Base-by-base conservation (phyloP, 2,113 vertebrate genomes). In the Ia io region DNA sequence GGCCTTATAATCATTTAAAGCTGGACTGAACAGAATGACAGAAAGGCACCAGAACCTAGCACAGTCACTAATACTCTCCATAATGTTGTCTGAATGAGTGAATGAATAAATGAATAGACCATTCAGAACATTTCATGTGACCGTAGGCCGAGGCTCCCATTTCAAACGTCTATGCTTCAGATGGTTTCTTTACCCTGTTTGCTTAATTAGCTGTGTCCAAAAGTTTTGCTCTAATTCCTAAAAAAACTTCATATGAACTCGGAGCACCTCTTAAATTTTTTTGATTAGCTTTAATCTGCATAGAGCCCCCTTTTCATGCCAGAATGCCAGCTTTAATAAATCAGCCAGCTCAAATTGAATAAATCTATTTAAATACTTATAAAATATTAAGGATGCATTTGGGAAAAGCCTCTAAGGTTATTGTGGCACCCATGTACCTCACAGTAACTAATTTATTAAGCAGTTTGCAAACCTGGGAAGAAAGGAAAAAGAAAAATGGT, bases 301-400 rank as follows among this genome's bases (percentile, higher is more conserved):
- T 98, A 95, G 97, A 98, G 98, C 95, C 97, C 90, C 93, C 63
- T 97, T 97, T 98, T 96, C 63, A 12, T 97, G 96, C 97, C 96
- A 97, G 97, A 97, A 97, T 97, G 90, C 96, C 95, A 97, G 95
- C 73, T 96, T 98, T 98, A 98, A 98, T 98, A 98, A 98, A 98
- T 98, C 98, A 98, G 97, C 96, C 95, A 90, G 96, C 97, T 98
- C 98, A 97, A 98, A 98, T 98, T 98, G 98, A 98, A 98, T 98
- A 98, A 98, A 98, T 98, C 98, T 98, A 98, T 98, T 98, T 98
- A 98, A 98, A 98, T 98, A 98, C 98, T 98, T 98, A 98, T 98
- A 98, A 98, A 98, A 98, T 98, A 98, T 98, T 98, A 98, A 98
- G 98, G 97, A 97, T 96, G 96, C 98, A 98, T 98, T 98, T 98